A percentile compares a stretch with the other conserved stretches of the same genome.
These are phyloP conservation scores for Cataglyphis albicans DNA, from an alignment of 2,888 invertebrate species.

Conservation along the genomic window DNA sequence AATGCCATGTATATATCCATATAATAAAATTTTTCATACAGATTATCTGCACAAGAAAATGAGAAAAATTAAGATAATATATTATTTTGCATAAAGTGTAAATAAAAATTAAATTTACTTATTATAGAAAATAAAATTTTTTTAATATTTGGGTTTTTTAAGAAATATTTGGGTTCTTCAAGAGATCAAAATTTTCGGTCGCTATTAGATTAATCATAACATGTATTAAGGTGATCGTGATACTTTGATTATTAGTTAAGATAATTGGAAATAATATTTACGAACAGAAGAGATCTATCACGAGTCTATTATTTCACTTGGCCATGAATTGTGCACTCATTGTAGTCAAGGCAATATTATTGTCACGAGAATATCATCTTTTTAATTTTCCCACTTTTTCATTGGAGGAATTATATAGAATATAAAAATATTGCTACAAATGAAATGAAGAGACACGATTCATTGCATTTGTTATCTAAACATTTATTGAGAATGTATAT, in stretches of 20 bases:
- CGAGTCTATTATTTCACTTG: slow-evolving; percentile 48
- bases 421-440: slow-evolving; percentile 30
- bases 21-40: not conserved
- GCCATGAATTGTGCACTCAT: slow-evolving; percentile 44
- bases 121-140: not conserved
- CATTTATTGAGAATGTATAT: not conserved
- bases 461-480: not conserved
- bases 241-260: slow-evolving; percentile 60
- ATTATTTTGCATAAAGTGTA: not conserved
- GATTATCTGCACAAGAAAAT: not conserved
- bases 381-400: slow-evolving; percentile 8
- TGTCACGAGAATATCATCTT: slow-evolving; percentile 28
- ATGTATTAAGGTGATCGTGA: slow-evolving; percentile 61
- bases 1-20: not conserved
- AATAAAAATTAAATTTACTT: not conserved
- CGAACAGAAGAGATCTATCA: slow-evolving; percentile 21
- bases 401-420: slow-evolving; percentile 15
- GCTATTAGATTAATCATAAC: slow-evolving; percentile 39
- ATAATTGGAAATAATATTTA: slow-evolving; percentile 42
- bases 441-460: not conserved
- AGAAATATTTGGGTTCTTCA: not conserved
- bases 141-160: too few relatives aligned
- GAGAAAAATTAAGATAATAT: not conserved
- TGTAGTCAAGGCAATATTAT: slow-evolving; percentile 47
- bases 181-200: not conserved